These are phyloP conservation scores for Aphyosemion australe DNA, from an alignment of 2,113 vertebrate genomes.

Conservation along the genomic window DNA sequence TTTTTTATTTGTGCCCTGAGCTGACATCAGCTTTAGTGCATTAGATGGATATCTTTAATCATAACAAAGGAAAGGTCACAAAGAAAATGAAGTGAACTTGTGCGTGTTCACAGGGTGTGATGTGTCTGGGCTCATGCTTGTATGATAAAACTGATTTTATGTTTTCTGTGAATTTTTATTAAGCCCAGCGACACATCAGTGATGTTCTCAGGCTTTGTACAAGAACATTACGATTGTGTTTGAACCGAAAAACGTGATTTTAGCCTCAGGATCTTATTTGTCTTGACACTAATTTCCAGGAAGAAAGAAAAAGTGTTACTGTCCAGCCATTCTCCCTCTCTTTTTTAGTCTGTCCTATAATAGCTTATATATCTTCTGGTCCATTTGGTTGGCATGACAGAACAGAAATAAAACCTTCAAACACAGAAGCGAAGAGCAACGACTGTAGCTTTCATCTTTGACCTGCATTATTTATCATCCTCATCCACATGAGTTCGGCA, in stretches of 20 bases:
- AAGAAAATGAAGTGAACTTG: conserved; percentile 37
- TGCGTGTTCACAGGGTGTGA: background rate
- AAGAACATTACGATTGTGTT: conserved; percentile 2
- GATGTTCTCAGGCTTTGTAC: background rate
- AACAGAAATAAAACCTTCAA: conserved; percentile 60
- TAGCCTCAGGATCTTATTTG: conserved; percentile 11
- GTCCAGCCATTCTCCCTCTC: conserved; percentile 1
- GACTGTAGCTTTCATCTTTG: conserved; percentile 72
- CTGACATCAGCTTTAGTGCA: conserved; percentile 20
- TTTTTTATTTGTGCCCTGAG: conserved; percentile 24
- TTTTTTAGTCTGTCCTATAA: conserved; percentile 38
- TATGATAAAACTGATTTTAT: conserved; percentile 4
- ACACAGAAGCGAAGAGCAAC: conserved; percentile 39
- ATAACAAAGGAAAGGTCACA: conserved; percentile 12
- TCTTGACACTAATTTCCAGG: conserved; percentile 3
- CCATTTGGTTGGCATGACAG: conserved; percentile 61
- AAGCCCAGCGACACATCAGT: background rate
- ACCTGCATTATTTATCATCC: conserved; percentile 77
- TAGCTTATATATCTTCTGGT: conserved; percentile 37
- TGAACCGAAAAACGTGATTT: conserved; percentile 2
- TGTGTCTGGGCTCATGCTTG: conserved; percentile 12
- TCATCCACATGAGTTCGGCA: conserved; percentile 65
- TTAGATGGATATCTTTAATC: conserved; percentile 42
- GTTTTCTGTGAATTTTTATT: background rate
- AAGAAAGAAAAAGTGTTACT: conserved; percentile 16